These are phyloP conservation scores for Hydractinia echinata DNA, from an alignment of 30 jellyfish, hydroid and myxozoan genomes.

Conservation along the genomic window DNA sequence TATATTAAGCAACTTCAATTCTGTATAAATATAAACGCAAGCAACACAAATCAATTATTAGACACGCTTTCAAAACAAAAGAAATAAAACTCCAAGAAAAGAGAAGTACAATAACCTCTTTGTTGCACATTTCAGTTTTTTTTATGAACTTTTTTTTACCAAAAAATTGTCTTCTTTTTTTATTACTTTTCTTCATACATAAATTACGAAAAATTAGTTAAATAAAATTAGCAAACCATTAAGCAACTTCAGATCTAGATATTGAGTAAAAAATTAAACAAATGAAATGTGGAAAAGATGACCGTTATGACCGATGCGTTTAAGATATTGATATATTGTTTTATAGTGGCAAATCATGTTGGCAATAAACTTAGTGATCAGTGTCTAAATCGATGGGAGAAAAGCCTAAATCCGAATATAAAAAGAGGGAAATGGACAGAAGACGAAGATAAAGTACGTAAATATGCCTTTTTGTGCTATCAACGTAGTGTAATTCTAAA, in stretches of 20 bases:
- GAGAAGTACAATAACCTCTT: no score
- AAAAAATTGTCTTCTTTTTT: no score
- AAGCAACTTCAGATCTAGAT: no score
- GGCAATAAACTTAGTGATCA: conserved; percentile 59
- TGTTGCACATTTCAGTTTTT: no score
- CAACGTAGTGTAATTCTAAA: neutral
- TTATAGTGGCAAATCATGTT: conserved; percentile 57
- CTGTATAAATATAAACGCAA: no score
- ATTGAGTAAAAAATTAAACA: no score
- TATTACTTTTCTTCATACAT: no score
- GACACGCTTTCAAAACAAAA: no score
- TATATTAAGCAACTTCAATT: no score
- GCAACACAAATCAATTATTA: no score
- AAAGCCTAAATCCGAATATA: conserved; percentile 49
- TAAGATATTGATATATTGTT: neutral
- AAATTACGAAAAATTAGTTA: neutral
- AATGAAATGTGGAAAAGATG: neutral
- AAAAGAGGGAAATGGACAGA: conserved; percentile 66
- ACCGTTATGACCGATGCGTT: neutral
- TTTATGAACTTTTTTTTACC: no score
- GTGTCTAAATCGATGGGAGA: conserved; percentile 58
- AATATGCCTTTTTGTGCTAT: conserved; percentile 3
- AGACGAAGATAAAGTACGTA: conserved; percentile 65
- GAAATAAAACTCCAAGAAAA: no score
- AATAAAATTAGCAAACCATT: neutral